Percentiles rank a stretch among this genome's conserved stretches.
Evolutionary conservation across 2,797 vertebrate genomes (phyloP).

Genomic region (Odontamblyopus rebecca): DNA sequence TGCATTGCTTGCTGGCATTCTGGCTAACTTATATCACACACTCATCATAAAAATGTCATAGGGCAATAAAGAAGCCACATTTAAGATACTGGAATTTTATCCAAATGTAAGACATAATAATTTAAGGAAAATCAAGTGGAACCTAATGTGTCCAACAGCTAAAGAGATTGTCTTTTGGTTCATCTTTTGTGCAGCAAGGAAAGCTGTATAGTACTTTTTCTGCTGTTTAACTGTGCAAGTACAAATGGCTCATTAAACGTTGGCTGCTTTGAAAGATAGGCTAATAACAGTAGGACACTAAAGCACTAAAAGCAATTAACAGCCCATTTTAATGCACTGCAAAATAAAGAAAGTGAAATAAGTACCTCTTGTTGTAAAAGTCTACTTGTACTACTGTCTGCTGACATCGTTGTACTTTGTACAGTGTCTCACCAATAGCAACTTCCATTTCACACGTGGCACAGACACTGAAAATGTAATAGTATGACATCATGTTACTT

Average conservation of each 20-base stretch:
- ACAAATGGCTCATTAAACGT: slow-evolving; percentile 5
- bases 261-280: slow-evolving; percentile 3
- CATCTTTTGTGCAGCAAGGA: not conserved
- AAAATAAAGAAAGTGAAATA: slow-evolving; percentile 3
- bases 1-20: slow-evolving; percentile 28
- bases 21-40: slow-evolving; percentile 26
- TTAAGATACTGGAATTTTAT: not conserved
- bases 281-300: slow-evolving; percentile 13
- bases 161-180: not conserved
- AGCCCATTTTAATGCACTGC: slow-evolving; percentile 1
- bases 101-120: not conserved
- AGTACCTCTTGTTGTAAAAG: not conserved
- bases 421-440: not conserved
- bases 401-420: not conserved
- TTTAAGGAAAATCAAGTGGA: not conserved
- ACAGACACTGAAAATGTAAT: not conserved
- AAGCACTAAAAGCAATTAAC: slow-evolving; percentile 13
- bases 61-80: not conserved
- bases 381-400: not conserved
- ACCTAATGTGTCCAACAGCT: not conserved
- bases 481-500: slow-evolving; percentile 66
- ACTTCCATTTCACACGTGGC: not conserved
- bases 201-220: not conserved
- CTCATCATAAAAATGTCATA: not conserved
- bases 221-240: slow-evolving; percentile 7